Evolutionary conservation across 2,888 invertebrate genomes (phyloP).

Genomic region (Achlya flavicornis): DNA sequence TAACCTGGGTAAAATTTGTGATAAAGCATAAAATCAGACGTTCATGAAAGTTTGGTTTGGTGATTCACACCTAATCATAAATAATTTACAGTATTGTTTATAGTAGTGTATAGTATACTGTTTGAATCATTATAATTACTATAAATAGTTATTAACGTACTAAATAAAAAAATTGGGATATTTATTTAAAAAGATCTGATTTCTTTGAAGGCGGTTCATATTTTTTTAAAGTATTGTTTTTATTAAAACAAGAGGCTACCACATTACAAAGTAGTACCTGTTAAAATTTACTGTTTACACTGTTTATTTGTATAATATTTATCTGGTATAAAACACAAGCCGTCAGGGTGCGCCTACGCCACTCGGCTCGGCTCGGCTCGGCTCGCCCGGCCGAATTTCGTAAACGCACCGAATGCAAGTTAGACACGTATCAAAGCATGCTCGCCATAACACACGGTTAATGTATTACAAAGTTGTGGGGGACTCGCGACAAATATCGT

Average conservation of each 20-base stretch:
- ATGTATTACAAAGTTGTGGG: constrained; percentile 42
- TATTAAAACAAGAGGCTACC: background rate
- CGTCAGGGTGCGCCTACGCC: constrained; percentile 20
- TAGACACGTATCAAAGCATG: constrained; percentile 76
- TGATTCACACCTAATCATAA: too few species aligned
- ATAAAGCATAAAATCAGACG: too few species aligned
- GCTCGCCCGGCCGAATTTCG: constrained; percentile 23
- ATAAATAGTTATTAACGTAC: too few species aligned
- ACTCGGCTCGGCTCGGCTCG: constrained; percentile 11
- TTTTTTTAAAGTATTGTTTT: too few species aligned
- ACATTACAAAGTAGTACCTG: background rate
- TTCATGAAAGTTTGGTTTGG: too few species aligned
- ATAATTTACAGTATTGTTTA: too few species aligned
- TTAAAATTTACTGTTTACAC: constrained; percentile 34
- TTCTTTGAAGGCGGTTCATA: too few species aligned
- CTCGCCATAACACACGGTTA: constrained; percentile 75
- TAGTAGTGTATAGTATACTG: too few species aligned
- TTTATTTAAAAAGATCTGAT: too few species aligned
- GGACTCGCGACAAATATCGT: constrained; percentile 42
- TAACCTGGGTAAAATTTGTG: too few species aligned
- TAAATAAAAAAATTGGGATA: too few species aligned
- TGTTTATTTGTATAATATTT: background rate
- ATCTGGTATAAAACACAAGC: constrained; percentile 19
- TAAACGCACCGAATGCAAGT: constrained; percentile 51
- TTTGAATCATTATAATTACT: too few species aligned